phyloP scores from a whole-genome alignment of 37 sponge, comb jelly and placozoan species.

The Agelas oroides region DNA sequence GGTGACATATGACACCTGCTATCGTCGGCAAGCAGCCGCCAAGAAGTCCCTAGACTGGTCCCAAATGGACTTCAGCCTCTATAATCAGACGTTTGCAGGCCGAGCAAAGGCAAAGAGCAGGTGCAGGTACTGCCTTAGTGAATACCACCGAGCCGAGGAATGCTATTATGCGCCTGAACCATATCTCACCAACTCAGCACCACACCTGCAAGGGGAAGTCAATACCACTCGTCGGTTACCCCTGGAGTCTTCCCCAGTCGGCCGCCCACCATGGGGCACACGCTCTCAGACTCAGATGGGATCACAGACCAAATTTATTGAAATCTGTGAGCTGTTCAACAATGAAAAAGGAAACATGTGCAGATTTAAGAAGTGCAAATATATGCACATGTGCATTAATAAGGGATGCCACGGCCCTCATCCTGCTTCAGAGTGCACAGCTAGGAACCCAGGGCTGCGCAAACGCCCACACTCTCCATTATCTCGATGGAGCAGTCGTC shows the following conservation, averaged over 20 bases:
- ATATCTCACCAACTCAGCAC: neutral
- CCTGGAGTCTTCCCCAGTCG: neutral
- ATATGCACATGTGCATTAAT: too few species aligned
- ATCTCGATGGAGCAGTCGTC: too few species aligned
- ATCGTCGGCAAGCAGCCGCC: slow-evolving; percentile 22
- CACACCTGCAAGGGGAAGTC: neutral
- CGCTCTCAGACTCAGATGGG: neutral
- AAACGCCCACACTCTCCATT: too few species aligned
- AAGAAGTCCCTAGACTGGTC: slow-evolving; percentile 43
- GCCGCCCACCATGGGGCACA: neutral
- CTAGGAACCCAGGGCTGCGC: too few species aligned
- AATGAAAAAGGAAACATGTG: too few species aligned
- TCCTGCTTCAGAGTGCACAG: too few species aligned
- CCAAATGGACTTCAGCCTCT: slow-evolving; percentile 17
- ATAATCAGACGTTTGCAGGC: slow-evolving; percentile 48
- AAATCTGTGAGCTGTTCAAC: too few species aligned
- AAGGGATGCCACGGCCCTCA: too few species aligned
- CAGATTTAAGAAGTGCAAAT: too few species aligned
- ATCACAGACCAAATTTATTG: too few species aligned
- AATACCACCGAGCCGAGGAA: neutral
- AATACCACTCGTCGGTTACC: neutral
- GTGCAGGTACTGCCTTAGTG: neutral
- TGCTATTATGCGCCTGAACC: slow-evolving; percentile 3
- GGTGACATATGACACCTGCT: slow-evolving; percentile 37
- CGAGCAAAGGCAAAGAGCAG: neutral